A percentile compares a stretch with the other conserved stretches of the same genome.
phyloP scores from a whole-genome alignment of 2,113 vertebrate species.

The Halcyon malimbica region DNA sequence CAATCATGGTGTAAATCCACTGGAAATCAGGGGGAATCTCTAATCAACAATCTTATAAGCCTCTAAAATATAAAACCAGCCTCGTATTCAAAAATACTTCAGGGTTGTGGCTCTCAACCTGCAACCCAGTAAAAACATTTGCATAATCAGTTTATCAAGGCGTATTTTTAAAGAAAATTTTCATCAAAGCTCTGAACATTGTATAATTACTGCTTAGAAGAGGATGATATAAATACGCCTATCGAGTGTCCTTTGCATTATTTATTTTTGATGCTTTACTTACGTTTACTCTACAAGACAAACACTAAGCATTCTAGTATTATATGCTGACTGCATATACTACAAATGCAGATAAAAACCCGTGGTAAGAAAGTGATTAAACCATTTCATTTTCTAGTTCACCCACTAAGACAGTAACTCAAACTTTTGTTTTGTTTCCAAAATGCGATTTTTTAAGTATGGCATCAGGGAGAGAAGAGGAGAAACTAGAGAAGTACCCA shows the following conservation, averaged over 20 bases:
- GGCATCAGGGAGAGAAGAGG: background rate
- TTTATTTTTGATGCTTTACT: background rate
- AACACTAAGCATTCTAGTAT: background rate
- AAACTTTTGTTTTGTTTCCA: background rate
- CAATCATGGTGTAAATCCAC: background rate
- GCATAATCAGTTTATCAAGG: constrained; percentile 1
- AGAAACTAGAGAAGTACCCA: background rate
- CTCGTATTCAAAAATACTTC: background rate
- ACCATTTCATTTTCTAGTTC: background rate
- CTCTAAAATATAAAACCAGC: background rate
- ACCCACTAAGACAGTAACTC: background rate
- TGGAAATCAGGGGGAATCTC: background rate
- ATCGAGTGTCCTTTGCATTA: background rate
- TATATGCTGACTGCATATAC: background rate
- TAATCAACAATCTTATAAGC: background rate
- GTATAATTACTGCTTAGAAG: background rate
- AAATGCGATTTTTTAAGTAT: background rate
- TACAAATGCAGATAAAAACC: background rate
- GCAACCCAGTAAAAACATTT: background rate
- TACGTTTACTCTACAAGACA: background rate
- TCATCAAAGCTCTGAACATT: background rate
- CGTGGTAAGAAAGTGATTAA: background rate
- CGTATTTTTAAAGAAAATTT: background rate
- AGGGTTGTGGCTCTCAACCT: background rate
- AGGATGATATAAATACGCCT: background rate